Percentiles rank a stretch among this genome's conserved stretches.
phyloP scores from a whole-genome alignment of 2,888 invertebrate genomes.

The Acanthosepion pharaonis region DNA sequence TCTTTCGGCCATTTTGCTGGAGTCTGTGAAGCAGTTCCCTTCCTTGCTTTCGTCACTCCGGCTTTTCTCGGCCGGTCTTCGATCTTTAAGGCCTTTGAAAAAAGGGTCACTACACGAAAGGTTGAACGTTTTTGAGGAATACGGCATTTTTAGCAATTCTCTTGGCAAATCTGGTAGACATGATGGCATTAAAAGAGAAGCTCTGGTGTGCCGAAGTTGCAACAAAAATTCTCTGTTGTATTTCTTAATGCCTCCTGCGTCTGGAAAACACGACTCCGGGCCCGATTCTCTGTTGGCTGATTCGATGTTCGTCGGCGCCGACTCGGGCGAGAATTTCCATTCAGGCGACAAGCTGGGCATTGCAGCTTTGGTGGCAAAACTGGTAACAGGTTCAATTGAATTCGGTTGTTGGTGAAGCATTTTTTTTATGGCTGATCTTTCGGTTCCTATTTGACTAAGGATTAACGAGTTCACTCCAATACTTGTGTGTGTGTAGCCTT shows the following conservation, averaged over 20 bases:
- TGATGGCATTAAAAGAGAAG: conserved; percentile 34
- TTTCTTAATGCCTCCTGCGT: neutral
- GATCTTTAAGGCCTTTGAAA: conserved; percentile 23
- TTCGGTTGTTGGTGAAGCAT: conserved; percentile 9
- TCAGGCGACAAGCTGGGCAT: neutral
- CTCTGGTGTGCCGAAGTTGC: neutral
- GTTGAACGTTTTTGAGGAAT: neutral
- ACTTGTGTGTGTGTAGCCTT: neutral
- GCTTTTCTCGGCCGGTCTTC: neutral
- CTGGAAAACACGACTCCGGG: neutral
- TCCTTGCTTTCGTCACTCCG: neutral
- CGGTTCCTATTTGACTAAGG: neutral
- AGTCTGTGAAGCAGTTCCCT: neutral
- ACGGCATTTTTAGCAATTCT: conserved; percentile 25
- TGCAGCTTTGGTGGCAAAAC: neutral
- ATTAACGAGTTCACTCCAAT: neutral
- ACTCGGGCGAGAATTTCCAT: neutral
- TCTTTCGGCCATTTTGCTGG: neutral
- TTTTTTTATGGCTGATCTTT: neutral
- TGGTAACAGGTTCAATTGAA: neutral
- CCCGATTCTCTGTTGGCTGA: neutral
- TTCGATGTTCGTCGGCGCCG: neutral
- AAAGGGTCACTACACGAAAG: neutral
- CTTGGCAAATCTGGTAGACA: conserved; percentile 37
- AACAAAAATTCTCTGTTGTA: conserved; percentile 20